Evolutionary conservation across 2,797 vertebrate genomes (phyloP), one percentile per base, ranked within the genome.

Genomic region (Bradypodion pumilum): DNA sequence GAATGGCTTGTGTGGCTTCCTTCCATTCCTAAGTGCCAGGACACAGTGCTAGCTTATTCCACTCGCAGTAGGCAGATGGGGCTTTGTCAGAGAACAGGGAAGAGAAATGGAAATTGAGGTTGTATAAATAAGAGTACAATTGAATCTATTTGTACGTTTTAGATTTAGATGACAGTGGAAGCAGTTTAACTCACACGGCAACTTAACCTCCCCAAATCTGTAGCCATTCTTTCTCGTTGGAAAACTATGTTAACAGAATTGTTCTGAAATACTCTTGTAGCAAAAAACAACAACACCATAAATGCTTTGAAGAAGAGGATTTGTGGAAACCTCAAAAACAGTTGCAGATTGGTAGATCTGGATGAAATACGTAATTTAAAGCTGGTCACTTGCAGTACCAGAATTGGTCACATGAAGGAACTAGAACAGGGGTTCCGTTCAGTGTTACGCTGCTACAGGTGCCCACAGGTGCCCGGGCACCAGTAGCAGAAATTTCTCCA

Each of bases 241-340:
- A 70, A 76, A 32, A 69, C n/a, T n/a, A n/a, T 62, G 66, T 68
- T 68, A 23, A 80, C 72, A 76, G 29, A 65, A 23, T 82, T 79
- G 62, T 75, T 81, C 88, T 82, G 77, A 81, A 87, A 85, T 81
- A 83, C 2, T n/a, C 13, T 35, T 25, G 44, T 15, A 81, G 76
- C 63, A 81, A 85, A 86, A 92, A n/a, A n/a, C n/a, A n/a, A n/a
- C n/a, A n/a, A n/a, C n/a, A n/a, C n/a, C n/a, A n/a, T n/a, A n/a
- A n/a, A n/a, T n/a, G n/a, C n/a, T n/a, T n/a, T n/a, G n/a, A n/a
- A n/a, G n/a, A n/a, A n/a, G n/a, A n/a, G n/a, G n/a, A n/a, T n/a
- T n/a, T n/a, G n/a, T n/a, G n/a, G n/a, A n/a, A n/a, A n/a, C n/a
- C n/a, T n/a, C n/a, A n/a, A n/a, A n/a, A n/a, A n/a, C n/a, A n/a